Percentiles rank a stretch among this genome's conserved stretches.
phyloP scores from a whole-genome alignment of 2,113 vertebrate genomes.

The Aplodontia rufa region DNA sequence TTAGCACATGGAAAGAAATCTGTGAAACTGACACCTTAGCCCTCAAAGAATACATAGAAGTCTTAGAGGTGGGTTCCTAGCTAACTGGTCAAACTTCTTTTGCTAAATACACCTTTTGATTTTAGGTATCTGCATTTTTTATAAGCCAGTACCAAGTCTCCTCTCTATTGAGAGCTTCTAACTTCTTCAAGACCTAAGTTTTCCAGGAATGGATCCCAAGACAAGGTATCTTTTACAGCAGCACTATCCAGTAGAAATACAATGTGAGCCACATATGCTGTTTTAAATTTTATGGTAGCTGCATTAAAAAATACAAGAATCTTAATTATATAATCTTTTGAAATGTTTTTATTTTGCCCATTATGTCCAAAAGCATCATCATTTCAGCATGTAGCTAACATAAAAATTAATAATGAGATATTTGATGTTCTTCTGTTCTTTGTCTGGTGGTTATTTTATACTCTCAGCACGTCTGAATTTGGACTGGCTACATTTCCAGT shows the following conservation, averaged over 20 bases:
- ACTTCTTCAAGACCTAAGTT: neutral
- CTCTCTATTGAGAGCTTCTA: neutral
- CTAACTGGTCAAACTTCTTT: neutral
- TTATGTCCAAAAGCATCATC: neutral
- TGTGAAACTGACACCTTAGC: neutral
- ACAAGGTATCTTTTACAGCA: neutral
- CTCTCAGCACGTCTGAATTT: neutral
- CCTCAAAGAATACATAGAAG: neutral
- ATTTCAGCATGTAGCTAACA: neutral
- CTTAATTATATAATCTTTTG: neutral
- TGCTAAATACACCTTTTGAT: neutral
- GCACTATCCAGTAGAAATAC: neutral
- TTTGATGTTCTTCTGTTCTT: neutral
- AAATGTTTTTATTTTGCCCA: neutral
- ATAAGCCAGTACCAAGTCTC: neutral
- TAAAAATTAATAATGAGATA: neutral
- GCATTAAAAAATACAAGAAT: neutral
- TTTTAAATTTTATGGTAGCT: neutral
- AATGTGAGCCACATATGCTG: neutral
- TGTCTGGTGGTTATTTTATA: neutral
- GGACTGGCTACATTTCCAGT: neutral
- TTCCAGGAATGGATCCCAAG: neutral
- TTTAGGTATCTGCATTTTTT: neutral
- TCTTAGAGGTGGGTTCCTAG: neutral
- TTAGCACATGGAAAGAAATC: neutral